These are phyloP conservation scores for Caprella mutica DNA, from an alignment of 2,888 invertebrate species.

Conservation along the genomic window DNA sequence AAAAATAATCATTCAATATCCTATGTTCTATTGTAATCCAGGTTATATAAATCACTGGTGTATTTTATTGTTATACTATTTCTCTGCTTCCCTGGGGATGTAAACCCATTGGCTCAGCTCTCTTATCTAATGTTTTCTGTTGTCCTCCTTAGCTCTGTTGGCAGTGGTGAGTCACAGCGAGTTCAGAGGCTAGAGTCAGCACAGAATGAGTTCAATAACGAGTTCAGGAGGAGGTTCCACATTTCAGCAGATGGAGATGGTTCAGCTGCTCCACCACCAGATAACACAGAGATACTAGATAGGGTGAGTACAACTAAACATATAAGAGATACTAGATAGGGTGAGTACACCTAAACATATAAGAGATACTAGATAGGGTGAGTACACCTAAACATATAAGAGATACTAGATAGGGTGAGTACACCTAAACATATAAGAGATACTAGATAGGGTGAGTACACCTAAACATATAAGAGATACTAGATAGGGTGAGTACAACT, in stretches of 20 bases:
- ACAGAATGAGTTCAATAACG: slow-evolving; percentile 29
- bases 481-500: no score
- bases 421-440: no score
- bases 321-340: no score
- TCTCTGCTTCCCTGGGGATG: background rate
- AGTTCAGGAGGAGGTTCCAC: slow-evolving; percentile 60
- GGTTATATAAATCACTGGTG: background rate
- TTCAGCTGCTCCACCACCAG: slow-evolving; percentile 8
- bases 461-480: no score
- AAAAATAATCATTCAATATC: no score
- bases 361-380: no score
- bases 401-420: no score
- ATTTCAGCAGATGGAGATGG: slow-evolving; percentile 61
- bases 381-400: no score
- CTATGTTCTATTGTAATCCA: no score
- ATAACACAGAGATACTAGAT: slow-evolving; percentile 20
- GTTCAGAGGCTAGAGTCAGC: slow-evolving; percentile 26
- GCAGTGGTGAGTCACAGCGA: slow-evolving; percentile 16
- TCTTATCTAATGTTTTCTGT: background rate
- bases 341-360: no score
- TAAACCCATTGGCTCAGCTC: background rate
- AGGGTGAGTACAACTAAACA: slow-evolving; percentile 27
- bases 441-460: no score
- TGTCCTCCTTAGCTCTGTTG: slow-evolving; percentile 16
- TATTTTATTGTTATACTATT: background rate